Percentiles rank a stretch among this genome's conserved stretches.
phyloP scores from a whole-genome alignment of 2,113 vertebrate species.

The Melozone crissalis region DNA sequence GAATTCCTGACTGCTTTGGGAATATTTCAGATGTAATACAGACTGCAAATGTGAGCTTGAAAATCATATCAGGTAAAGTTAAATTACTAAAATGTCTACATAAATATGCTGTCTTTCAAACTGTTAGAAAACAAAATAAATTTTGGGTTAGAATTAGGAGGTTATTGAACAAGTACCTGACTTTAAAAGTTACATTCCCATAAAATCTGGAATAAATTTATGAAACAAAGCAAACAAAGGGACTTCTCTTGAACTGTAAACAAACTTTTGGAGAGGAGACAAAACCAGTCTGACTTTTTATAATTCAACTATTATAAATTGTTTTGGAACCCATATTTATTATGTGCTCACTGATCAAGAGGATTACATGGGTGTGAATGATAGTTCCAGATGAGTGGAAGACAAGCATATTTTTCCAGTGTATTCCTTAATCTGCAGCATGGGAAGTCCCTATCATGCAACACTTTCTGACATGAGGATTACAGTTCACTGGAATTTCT shows the following conservation, averaged over 20 bases:
- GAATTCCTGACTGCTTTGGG: slow-evolving; percentile 4
- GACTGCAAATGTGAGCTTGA: slow-evolving; percentile 17
- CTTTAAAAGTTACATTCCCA: neutral
- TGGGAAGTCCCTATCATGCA: neutral
- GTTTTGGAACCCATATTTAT: neutral
- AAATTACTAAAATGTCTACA: neutral
- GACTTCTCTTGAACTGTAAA: neutral
- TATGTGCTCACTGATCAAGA: neutral
- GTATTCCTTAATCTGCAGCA: neutral
- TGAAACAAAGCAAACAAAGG: neutral
- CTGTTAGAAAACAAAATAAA: neutral
- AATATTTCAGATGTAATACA: slow-evolving; percentile 7
- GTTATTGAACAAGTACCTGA: neutral
- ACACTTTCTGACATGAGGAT: neutral
- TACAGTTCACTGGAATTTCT: neutral
- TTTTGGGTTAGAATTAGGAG: neutral
- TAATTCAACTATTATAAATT: neutral
- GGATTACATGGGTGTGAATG: neutral
- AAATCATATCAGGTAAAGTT: neutral
- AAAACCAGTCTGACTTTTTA: neutral
- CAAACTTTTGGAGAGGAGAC: neutral
- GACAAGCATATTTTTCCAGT: neutral
- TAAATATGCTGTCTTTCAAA: neutral
- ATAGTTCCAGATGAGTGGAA: neutral
- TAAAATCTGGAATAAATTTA: neutral